phyloP scores from a whole-genome alignment of 2,113 vertebrate species.

The Salvelinus namaycush region DNA sequence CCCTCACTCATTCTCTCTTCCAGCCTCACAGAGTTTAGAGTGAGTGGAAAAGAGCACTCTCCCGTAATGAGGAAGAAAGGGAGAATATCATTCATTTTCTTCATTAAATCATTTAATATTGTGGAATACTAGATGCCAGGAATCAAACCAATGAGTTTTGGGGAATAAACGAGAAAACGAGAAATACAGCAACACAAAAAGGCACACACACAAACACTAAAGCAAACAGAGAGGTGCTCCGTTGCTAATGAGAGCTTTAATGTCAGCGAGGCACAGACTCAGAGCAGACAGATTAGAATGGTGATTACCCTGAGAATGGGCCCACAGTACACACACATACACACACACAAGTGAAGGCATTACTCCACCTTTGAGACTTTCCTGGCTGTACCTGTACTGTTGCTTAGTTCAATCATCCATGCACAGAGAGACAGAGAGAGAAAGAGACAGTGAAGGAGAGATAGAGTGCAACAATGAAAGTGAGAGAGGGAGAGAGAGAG shows the following conservation, averaged over 20 bases:
- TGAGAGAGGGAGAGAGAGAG: slow-evolving; percentile 24
- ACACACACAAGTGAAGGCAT: slow-evolving; percentile 17
- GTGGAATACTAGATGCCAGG: no score
- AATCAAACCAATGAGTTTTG: no score
- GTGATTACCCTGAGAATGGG: slow-evolving; percentile 56
- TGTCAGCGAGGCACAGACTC: slow-evolving; percentile 70
- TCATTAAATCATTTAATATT: no score
- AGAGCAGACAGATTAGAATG: slow-evolving; percentile 63
- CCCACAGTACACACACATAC: slow-evolving; percentile 33
- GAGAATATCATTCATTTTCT: no score
- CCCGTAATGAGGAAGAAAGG: no score
- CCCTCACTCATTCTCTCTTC: slow-evolving; percentile 29
- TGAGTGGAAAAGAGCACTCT: no score
- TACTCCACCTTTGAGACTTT: slow-evolving; percentile 10
- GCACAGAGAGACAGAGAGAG: slow-evolving; percentile 11
- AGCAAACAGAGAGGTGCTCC: slow-evolving; percentile 52
- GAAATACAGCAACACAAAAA: neutral
- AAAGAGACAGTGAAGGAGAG: neutral
- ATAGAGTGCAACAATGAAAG: slow-evolving; percentile 16
- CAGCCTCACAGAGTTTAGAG: slow-evolving; percentile 6
- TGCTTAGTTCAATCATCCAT: neutral
- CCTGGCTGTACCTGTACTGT: neutral
- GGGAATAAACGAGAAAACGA: no score
- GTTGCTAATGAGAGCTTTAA: slow-evolving; percentile 73
- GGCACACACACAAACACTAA: slow-evolving; percentile 10